A percentile compares a stretch with the other conserved stretches of the same genome.
These are phyloP conservation scores for Drosophila mimetica DNA, from an alignment of 2,888 invertebrate species.

Conservation along the genomic window DNA sequence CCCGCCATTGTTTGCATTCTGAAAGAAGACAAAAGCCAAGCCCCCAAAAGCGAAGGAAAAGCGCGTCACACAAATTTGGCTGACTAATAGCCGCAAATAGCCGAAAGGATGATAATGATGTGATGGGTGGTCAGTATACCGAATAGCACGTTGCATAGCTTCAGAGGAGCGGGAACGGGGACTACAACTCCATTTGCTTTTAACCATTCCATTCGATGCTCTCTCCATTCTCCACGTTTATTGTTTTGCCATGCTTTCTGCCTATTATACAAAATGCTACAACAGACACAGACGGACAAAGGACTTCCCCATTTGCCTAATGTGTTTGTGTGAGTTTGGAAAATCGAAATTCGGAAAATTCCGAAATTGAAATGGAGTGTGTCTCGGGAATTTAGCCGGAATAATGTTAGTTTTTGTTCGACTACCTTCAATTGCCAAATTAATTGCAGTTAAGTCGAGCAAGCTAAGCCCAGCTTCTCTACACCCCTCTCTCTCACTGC, in stretches of 20 bases:
- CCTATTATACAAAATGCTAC: constrained; percentile 66
- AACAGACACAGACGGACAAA: constrained; percentile 48
- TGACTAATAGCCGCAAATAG: constrained; percentile 73
- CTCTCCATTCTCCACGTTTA: constrained; percentile 55
- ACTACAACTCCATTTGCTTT: constrained; percentile 71
- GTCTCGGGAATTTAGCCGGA: constrained; percentile 3
- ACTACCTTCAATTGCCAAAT: constrained; percentile 81
- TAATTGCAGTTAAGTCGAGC: constrained; percentile 84
- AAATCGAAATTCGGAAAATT: constrained; percentile 28
- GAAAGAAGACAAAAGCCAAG: constrained; percentile 77
- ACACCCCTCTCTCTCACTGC: constrained; percentile 1
- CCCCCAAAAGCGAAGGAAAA: constrained; percentile 67
- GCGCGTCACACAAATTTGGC: constrained; percentile 75
- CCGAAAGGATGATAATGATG: constrained; percentile 42
- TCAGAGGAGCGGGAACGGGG: neutral
- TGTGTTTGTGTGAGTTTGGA: constrained; percentile 50
- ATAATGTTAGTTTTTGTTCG: constrained; percentile 41
- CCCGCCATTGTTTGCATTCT: constrained; percentile 70
- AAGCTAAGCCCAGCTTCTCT: constrained; percentile 35
- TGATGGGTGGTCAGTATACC: constrained; percentile 34
- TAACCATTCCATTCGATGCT: constrained; percentile 53
- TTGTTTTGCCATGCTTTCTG: constrained; percentile 73
- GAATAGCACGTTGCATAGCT: too few species aligned
- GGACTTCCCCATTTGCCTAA: constrained; percentile 67
- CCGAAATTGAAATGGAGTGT: constrained; percentile 38